phyloP scores from a whole-genome alignment of 2,797 vertebrate species.

The Tauraco hartlaubi region DNA sequence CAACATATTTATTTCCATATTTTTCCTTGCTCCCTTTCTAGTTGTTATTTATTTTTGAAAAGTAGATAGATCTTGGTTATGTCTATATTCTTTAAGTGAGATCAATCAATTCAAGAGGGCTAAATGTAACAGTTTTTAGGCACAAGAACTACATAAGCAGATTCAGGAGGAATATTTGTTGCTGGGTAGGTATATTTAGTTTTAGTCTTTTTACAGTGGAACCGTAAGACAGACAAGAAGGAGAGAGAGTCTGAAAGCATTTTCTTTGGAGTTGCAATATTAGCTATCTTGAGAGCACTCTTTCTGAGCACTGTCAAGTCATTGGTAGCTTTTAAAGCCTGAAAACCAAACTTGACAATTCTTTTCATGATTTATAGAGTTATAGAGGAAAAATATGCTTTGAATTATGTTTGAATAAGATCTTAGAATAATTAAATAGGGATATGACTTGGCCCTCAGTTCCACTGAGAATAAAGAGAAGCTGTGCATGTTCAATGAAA shows the following conservation, averaged over 20 bases:
- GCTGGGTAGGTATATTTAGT: neutral
- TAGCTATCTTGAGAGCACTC: slow-evolving; percentile 16
- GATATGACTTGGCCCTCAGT: neutral
- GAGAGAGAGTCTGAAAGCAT: slow-evolving; percentile 31
- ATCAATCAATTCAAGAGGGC: neutral
- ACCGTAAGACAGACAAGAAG: slow-evolving; percentile 19
- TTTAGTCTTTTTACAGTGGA: slow-evolving; percentile 44
- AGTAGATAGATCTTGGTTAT: neutral
- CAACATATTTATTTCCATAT: neutral
- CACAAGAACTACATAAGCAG: slow-evolving; percentile 16
- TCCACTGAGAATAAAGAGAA: neutral
- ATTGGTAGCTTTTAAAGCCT: neutral
- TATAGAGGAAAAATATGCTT: slow-evolving; percentile 4
- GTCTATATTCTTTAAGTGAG: neutral
- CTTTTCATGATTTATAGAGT: neutral
- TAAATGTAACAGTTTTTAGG: neutral
- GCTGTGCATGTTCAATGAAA: neutral
- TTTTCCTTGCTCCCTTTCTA: neutral
- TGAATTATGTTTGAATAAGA: slow-evolving; percentile 11
- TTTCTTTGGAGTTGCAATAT: slow-evolving; percentile 37
- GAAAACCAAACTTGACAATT: neutral
- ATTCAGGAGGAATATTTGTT: neutral
- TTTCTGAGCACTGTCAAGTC: slow-evolving; percentile 3
- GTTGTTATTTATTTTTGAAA: neutral
- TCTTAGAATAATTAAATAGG: neutral